A percentile compares a stretch with the other conserved stretches of the same genome.
phyloP scores from a whole-genome alignment of 2,113 vertebrate species.

The Pterophyllum scalare region DNA sequence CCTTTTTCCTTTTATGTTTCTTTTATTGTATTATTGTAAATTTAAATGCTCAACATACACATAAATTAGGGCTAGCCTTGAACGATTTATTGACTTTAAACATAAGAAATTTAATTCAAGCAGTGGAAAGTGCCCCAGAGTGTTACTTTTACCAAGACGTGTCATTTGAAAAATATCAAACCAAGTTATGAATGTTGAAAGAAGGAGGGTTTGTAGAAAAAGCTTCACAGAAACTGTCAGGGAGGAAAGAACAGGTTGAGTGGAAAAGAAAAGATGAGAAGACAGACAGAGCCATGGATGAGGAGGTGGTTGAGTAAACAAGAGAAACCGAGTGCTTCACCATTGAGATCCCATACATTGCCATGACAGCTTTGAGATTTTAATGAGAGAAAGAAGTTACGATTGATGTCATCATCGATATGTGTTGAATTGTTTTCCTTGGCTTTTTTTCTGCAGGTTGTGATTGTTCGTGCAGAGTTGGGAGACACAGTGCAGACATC shows the following conservation, averaged over 20 bases:
- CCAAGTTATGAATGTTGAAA: neutral
- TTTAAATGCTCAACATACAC: neutral
- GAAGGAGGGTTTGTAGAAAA: neutral
- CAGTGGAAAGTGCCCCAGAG: neutral
- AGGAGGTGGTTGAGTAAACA: slow-evolving; percentile 14
- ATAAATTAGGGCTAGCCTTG: neutral
- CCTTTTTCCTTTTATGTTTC: neutral
- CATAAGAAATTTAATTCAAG: neutral
- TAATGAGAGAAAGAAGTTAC: slow-evolving; percentile 46
- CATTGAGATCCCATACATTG: slow-evolving; percentile 6
- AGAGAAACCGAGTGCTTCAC: slow-evolving; percentile 1
- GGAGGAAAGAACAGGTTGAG: neutral
- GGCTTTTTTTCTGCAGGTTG: neutral
- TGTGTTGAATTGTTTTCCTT: slow-evolving; percentile 19
- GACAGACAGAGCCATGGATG: neutral
- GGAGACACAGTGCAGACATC: neutral
- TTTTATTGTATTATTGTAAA: neutral
- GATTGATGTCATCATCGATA: slow-evolving; percentile 54
- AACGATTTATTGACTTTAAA: neutral
- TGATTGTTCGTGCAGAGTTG: slow-evolving; percentile 2
- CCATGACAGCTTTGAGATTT: slow-evolving; percentile 20
- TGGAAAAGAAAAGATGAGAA: neutral
- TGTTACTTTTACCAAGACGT: neutral
- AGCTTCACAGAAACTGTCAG: neutral
- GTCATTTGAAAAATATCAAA: slow-evolving; percentile 5